These are phyloP conservation scores for Macrotis lagotis DNA, from an alignment of 2,113 vertebrate genomes.

Conservation along the genomic window DNA sequence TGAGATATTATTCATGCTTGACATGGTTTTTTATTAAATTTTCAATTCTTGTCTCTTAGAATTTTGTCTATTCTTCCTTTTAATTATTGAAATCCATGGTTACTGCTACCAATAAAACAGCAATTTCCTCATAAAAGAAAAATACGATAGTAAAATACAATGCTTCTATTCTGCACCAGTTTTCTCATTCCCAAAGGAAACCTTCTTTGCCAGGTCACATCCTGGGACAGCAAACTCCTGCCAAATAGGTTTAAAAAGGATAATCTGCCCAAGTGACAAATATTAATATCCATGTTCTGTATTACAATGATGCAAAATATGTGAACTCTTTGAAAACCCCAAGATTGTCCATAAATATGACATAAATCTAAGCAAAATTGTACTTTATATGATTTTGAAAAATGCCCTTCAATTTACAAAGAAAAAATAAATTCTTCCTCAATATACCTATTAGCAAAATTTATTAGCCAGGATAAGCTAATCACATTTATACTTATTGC, in stretches of 20 bases:
- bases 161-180: constrained; percentile 61
- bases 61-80: constrained; percentile 71
- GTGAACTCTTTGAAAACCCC: background rate
- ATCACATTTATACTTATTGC: background rate
- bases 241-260: constrained; percentile 62
- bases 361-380: background rate
- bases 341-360: background rate
- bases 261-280: constrained; percentile 38
- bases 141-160: constrained; percentile 60
- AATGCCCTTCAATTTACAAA: background rate
- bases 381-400: background rate
- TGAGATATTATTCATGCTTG: constrained; percentile 71
- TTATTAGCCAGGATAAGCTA: background rate
- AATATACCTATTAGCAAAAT: background rate
- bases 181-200: constrained; percentile 60
- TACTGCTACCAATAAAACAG: constrained; percentile 75
- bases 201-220: constrained; percentile 58
- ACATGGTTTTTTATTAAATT: constrained; percentile 71
- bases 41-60: constrained; percentile 64
- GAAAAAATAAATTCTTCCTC: background rate
- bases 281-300: background rate
- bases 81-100: constrained; percentile 78
- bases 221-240: constrained; percentile 40
- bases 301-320: background rate
- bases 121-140: constrained; percentile 72